These are phyloP conservation scores for Akabosia matsudoensis DNA, from an alignment of 1,140 invertebrate genomes.

Conservation along the genomic window DNA sequence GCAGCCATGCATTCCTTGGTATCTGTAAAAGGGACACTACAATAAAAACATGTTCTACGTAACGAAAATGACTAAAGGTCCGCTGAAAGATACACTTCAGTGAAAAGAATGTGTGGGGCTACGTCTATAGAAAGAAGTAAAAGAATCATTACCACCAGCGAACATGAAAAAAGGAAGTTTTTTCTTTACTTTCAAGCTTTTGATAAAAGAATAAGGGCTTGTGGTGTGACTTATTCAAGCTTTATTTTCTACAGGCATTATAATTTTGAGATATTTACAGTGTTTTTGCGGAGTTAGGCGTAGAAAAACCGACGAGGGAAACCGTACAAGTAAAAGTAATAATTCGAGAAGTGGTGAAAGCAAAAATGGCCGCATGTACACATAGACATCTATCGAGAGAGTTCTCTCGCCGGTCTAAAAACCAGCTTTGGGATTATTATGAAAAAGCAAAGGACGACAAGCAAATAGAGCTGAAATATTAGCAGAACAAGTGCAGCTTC, in stretches of 20 bases:
- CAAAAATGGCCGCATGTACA: slow-evolving; percentile 6
- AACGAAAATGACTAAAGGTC: background rate
- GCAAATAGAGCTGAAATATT: too few species aligned
- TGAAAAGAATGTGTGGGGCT: background rate
- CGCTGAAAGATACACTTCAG: background rate
- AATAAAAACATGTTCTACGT: background rate
- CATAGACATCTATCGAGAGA: too few species aligned
- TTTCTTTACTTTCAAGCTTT: slow-evolving; percentile 13
- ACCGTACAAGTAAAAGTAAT: slow-evolving; percentile 14
- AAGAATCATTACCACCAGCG: slow-evolving; percentile 13
- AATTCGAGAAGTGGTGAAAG: slow-evolving; percentile 20
- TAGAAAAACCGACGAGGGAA: background rate
- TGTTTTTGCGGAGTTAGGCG: background rate
- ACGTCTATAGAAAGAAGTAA: slow-evolving; percentile 5
- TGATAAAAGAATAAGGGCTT: slow-evolving; percentile 19
- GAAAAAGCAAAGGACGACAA: background rate
- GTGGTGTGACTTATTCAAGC: slow-evolving; percentile 21
- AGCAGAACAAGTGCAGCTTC: background rate
- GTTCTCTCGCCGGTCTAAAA: background rate
- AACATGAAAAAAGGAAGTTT: slow-evolving; percentile 9
- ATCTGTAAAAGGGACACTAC: slow-evolving; percentile 10
- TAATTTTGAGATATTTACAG: slow-evolving; percentile 8
- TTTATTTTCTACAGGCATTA: slow-evolving; percentile 12
- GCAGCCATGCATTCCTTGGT: slow-evolving; percentile 13
- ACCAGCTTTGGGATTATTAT: slow-evolving; percentile 11